Evolutionary conservation across 2,888 invertebrate species (phyloP).

Genomic region (Augiades crinisus): DNA sequence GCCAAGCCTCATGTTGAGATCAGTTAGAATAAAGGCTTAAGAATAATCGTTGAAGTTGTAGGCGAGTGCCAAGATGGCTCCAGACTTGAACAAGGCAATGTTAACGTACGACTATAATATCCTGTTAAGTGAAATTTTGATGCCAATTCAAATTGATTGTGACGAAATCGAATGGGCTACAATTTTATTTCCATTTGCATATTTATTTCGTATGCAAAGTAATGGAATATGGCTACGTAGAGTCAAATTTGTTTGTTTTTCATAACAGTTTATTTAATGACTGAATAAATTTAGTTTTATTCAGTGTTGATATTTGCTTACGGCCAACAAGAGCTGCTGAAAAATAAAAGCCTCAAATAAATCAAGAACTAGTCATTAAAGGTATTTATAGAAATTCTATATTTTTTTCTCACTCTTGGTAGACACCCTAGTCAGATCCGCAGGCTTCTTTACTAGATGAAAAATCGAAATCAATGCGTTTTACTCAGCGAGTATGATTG

Average conservation of each 20-base stretch:
- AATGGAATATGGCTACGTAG: background rate
- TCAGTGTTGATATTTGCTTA: no score
- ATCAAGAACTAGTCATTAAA: no score
- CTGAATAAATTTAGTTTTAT: no score
- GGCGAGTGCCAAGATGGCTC: conserved; percentile 41
- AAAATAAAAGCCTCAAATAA: no score
- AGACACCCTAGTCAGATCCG: no score
- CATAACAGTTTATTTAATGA: no score
- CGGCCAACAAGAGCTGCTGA: no score
- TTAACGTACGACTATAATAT: conserved; percentile 24
- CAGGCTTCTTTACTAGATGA: no score
- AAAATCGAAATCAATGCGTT: no score
- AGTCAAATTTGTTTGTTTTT: background rate
- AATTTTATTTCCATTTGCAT: background rate
- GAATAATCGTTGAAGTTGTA: conserved; percentile 52
- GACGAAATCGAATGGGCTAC: background rate
- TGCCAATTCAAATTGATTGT: conserved; percentile 20
- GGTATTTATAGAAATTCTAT: no score
- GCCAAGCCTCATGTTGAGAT: conserved; percentile 61
- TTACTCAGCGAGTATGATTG: no score
- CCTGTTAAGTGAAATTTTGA: conserved; percentile 28
- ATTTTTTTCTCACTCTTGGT: no score
- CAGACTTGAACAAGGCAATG: conserved; percentile 34
- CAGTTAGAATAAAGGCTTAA: conserved; percentile 48
- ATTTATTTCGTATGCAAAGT: background rate